A percentile compares a stretch with the other conserved stretches of the same genome.
These are phyloP conservation scores for Venustaconcha ellipsiformis DNA, from an alignment of 1,140 invertebrate genomes.

Conservation along the genomic window DNA sequence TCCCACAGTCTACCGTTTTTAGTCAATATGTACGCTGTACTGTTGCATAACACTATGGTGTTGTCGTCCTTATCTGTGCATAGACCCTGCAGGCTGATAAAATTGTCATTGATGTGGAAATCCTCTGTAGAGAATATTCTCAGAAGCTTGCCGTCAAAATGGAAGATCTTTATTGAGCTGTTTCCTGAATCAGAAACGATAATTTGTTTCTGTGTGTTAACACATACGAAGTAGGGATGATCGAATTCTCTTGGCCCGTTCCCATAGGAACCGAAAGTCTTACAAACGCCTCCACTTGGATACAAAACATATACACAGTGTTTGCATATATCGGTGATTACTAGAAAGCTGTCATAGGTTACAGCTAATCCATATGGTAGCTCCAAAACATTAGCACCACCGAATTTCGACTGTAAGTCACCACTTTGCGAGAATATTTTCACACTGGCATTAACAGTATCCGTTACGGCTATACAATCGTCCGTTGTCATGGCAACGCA, in stretches of 20 bases:
- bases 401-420: constrained; percentile 30
- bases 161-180: constrained; percentile 63
- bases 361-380: constrained; percentile 60
- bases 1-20: constrained; percentile 64
- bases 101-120: constrained; percentile 51
- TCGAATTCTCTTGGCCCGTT: constrained; percentile 54
- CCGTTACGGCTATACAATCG: constrained; percentile 59
- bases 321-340: constrained; percentile 62
- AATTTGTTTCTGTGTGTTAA: constrained; percentile 62
- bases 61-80: constrained; percentile 60
- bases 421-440: constrained; percentile 56
- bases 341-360: constrained; percentile 46
- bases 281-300: constrained; percentile 44
- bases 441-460: constrained; percentile 61
- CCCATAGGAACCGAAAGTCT: constrained; percentile 58
- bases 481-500: constrained; percentile 60
- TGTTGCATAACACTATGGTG: constrained; percentile 61
- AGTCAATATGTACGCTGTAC: constrained; percentile 56
- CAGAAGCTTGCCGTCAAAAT: constrained; percentile 58
- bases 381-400: constrained; percentile 36
- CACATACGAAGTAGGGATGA: constrained; percentile 62
- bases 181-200: constrained; percentile 64
- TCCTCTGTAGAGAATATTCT: constrained; percentile 50
- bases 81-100: constrained; percentile 55
- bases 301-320: constrained; percentile 54